Evolutionary conservation across 2,797 vertebrate genomes (phyloP).

Genomic region (Malurus leucopterus): DNA sequence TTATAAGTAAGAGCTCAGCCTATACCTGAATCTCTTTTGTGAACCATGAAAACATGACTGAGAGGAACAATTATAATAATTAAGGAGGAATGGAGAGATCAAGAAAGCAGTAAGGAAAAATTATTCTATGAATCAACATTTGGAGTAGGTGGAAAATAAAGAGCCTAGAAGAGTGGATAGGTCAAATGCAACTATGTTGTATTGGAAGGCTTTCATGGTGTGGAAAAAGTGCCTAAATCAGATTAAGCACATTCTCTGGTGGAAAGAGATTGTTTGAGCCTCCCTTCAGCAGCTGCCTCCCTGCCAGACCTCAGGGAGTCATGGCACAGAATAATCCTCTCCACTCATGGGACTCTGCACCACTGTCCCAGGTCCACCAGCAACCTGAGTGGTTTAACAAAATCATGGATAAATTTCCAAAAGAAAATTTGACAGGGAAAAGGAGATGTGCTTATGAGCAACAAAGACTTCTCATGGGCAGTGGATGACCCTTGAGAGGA

Average conservation of each 20-base stretch:
- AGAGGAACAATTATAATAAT: not conserved
- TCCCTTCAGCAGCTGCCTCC: not conserved
- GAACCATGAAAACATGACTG: not conserved
- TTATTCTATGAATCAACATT: not conserved
- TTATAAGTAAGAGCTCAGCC: not conserved
- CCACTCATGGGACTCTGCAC: not conserved
- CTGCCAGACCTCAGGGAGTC: not conserved
- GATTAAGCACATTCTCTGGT: not conserved
- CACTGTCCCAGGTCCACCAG: not conserved
- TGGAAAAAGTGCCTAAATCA: not conserved
- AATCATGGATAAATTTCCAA: not conserved
- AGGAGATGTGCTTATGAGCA: not conserved
- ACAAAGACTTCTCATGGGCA: not conserved
- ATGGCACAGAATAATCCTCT: not conserved
- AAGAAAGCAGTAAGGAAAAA: not conserved
- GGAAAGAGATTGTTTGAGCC: rapidly evolving
- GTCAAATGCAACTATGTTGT: not conserved
- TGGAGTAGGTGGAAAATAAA: not conserved
- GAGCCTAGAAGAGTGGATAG: not conserved
- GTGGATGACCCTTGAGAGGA: not conserved
- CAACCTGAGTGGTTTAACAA: not conserved
- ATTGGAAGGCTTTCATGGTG: not conserved
- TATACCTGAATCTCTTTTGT: not conserved
- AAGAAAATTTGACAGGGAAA: not conserved
- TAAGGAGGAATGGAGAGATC: not conserved